Percentiles rank a stretch among this genome's conserved stretches.
phyloP scores from a whole-genome alignment of 2,797 vertebrate species.

The Pseudochirops corinnae region DNA sequence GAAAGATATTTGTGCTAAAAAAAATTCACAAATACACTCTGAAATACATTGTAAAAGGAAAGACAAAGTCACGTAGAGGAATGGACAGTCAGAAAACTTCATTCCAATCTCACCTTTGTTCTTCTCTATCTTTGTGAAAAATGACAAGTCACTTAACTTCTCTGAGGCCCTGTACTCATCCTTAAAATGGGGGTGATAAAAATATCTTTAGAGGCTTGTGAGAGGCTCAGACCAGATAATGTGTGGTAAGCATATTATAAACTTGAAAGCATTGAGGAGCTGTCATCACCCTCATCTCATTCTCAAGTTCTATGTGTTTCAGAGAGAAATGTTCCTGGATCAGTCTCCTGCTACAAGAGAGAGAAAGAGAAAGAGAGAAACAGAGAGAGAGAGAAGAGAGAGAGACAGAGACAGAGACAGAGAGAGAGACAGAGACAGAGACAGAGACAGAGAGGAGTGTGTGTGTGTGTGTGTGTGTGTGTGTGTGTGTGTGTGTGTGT shows the following conservation, averaged over 20 bases:
- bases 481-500: no score
- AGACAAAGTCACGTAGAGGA: neutral
- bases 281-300: neutral
- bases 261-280: neutral
- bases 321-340: neutral
- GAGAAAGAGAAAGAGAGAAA: no score
- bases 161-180: neutral
- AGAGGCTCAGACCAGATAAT: neutral
- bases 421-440: no score
- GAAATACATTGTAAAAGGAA: neutral
- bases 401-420: no score
- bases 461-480: no score
- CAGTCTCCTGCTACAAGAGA: neutral
- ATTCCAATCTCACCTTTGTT: neutral
- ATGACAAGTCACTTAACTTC: neutral
- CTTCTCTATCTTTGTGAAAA: neutral
- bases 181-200: neutral
- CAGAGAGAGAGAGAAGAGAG: no score
- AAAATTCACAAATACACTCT: neutral
- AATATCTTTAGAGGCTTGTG: neutral
- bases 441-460: no score
- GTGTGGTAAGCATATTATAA: neutral
- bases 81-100: neutral
- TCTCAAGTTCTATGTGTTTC: neutral
- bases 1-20: neutral